Percentiles rank a stretch among this genome's conserved stretches.
phyloP scores from a whole-genome alignment of 2,888 invertebrate species.

The Eurytoma californica region DNA sequence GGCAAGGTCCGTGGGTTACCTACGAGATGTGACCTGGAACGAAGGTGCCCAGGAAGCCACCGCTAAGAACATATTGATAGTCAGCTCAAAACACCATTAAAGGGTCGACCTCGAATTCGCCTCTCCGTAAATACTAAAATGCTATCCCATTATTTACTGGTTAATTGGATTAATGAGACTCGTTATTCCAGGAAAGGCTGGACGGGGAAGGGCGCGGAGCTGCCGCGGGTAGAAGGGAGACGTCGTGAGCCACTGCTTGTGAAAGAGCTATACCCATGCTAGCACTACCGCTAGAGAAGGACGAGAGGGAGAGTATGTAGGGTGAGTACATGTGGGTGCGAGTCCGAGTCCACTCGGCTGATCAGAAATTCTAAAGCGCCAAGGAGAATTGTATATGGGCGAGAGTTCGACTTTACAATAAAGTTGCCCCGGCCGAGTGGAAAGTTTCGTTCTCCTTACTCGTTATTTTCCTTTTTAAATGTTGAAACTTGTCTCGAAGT shows the following conservation, averaged over 20 bases:
- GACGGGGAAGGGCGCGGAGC: constrained; percentile 43
- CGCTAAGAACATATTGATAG: constrained; percentile 74
- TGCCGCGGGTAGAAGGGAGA: constrained; percentile 33
- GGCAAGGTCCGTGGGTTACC: no score
- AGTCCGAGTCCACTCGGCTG: not conserved
- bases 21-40: no score
- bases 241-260: constrained; percentile 57
- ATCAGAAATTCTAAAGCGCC: constrained; percentile 27
- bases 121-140: constrained; percentile 74
- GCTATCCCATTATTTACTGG: constrained; percentile 75
- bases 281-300: constrained; percentile 50
- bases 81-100: constrained; percentile 75
- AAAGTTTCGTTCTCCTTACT: no score
- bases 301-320: constrained; percentile 57
- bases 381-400: not conserved
- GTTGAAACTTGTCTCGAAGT: no score
- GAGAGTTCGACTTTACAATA: not conserved
- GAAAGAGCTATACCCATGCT: constrained; percentile 60
- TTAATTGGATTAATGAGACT: constrained; percentile 76
- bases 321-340: constrained; percentile 9
- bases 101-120: constrained; percentile 51
- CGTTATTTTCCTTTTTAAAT: no score
- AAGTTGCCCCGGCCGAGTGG: not conserved
- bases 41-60: not conserved
- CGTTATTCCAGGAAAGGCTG: constrained; percentile 72